Evolutionary conservation across 2,113 vertebrate species (phyloP).

Genomic region (Melospiza georgiana): DNA sequence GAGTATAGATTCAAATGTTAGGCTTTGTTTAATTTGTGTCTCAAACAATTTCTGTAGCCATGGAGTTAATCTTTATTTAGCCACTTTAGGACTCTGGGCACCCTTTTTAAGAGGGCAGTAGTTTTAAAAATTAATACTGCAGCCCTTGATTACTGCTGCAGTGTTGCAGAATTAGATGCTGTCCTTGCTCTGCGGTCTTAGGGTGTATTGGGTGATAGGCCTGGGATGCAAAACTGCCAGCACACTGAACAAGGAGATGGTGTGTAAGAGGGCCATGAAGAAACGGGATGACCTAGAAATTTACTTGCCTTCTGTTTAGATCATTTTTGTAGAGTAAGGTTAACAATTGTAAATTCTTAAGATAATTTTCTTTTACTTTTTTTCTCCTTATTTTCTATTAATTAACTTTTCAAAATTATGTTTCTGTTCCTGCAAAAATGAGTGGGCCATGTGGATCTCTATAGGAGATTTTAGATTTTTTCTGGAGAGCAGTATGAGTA

Average conservation of each 20-base stretch:
- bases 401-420: neutral
- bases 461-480: neutral
- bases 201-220: neutral
- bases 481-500: neutral
- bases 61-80: neutral
- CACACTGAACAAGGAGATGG: neutral
- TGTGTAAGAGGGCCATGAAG: neutral
- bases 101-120: neutral
- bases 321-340: neutral
- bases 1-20: neutral
- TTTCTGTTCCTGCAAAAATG: neutral
- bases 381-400: neutral
- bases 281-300: neutral
- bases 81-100: neutral
- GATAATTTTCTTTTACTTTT: neutral
- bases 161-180: neutral
- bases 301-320: neutral
- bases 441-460: neutral
- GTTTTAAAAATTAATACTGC: neutral
- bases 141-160: neutral
- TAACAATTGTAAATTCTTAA: neutral
- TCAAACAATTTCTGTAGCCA: neutral
- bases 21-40: neutral
- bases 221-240: neutral
- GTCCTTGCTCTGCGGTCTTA: neutral